phyloP scores from a whole-genome alignment of 2,113 vertebrate species.

The Eira barbara region DNA sequence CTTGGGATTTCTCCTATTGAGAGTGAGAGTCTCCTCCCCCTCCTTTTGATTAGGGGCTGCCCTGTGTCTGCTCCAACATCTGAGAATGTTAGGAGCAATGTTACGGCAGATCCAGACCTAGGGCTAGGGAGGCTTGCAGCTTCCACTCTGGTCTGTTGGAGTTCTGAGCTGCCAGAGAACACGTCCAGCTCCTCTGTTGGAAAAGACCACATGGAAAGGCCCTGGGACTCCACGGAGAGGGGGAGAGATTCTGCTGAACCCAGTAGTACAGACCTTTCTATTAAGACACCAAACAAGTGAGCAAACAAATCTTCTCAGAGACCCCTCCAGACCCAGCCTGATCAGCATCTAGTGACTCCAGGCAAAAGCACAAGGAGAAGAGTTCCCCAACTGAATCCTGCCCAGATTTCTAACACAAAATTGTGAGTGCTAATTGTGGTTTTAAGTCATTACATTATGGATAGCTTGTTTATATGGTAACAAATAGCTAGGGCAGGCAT shows the following conservation, averaged over 20 bases:
- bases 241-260: background rate
- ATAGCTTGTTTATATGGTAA: background rate
- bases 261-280: background rate
- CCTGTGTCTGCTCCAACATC: background rate
- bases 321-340: background rate
- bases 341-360: background rate
- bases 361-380: background rate
- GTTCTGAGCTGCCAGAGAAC: background rate
- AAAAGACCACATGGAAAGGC: background rate
- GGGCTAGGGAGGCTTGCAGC: background rate
- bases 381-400: background rate
- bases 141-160: background rate
- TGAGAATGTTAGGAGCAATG: fast-evolving
- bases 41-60: background rate
- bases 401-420: background rate
- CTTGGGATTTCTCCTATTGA: background rate
- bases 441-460: background rate
- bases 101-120: background rate
- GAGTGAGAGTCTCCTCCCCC: background rate
- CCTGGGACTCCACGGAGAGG: background rate
- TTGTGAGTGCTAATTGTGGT: background rate
- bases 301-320: background rate
- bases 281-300: background rate
- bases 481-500: background rate
- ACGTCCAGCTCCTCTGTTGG: background rate